Evolutionary conservation across 1,140 invertebrate genomes (phyloP).

Genomic region (Diabrotica virgifera): DNA sequence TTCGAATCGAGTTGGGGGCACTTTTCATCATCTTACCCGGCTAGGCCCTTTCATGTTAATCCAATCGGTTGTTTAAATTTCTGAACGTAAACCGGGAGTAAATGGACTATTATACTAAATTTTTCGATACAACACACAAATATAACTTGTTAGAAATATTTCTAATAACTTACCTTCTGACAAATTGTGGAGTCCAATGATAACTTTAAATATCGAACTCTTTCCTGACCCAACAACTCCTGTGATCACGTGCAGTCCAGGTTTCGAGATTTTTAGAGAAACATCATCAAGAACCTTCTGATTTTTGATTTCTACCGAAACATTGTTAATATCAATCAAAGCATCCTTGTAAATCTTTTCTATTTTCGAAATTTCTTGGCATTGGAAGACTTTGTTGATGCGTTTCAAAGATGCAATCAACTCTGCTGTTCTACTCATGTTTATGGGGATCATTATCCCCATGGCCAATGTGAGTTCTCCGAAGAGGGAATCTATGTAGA

Average conservation of each 20-base stretch:
- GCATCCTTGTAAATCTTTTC: background rate
- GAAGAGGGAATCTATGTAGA: slow-evolving; percentile 72
- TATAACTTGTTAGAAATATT: slow-evolving; percentile 46
- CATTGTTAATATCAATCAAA: background rate
- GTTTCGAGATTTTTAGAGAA: slow-evolving; percentile 28
- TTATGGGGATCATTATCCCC: slow-evolving; percentile 71
- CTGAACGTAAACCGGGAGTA: too few species aligned
- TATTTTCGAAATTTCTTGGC: background rate
- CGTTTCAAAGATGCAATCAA: slow-evolving; percentile 27
- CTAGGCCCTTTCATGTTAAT: too few species aligned
- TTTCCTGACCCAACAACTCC: slow-evolving; percentile 84
- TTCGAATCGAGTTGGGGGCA: too few species aligned
- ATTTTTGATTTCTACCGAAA: background rate
- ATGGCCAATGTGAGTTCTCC: slow-evolving; percentile 69
- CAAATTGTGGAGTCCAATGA: slow-evolving; percentile 69
- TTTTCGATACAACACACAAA: too few species aligned
- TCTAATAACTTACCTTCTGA: slow-evolving; percentile 50
- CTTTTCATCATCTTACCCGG: too few species aligned
- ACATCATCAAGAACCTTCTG: background rate
- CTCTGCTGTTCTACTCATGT: slow-evolving; percentile 59
- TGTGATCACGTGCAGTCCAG: slow-evolving; percentile 66
- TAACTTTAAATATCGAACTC: slow-evolving; percentile 66
- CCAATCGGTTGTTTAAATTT: too few species aligned
- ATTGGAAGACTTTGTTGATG: slow-evolving; percentile 27
- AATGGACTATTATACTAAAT: too few species aligned